Evolutionary conservation across 2,888 invertebrate species (phyloP), one percentile per base, ranked within the genome.

Genomic region (Limenitis camilla): DNA sequence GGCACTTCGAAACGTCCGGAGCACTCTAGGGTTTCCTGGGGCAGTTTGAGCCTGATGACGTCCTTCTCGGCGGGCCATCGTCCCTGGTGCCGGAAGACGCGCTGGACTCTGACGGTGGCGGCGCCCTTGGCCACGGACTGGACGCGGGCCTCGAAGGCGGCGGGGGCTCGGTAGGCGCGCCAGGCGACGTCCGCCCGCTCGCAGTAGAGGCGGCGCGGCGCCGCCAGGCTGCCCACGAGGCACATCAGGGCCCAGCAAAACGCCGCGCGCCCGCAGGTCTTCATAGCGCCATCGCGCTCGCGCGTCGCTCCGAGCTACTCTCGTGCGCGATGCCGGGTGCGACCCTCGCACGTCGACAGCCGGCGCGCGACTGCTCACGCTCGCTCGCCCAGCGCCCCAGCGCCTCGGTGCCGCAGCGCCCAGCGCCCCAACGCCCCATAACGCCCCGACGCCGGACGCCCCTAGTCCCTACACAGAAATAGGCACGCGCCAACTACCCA

Each of bases 111-210:
- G 60, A 87, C 75, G 58, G 84, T 83, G 72, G 85, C 86, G 56
- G 81, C 81, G 78, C 76, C 81, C 50, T 59, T 63, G 55, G 82
- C 78, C 49, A 83, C 75, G 61, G 84, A 84, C 68, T 81, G 80
- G 61, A 86, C 83, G 72, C 82, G 81, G 66, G 81, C 86, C 73
- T 84, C 86, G 78, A 87, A 85, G 68, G 85, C 85, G 69, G 80
- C 81, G 59, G 86, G 86, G 62, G 86, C 86, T 62, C 83, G 82
- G 80, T 85, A 84, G 69, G 86, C 86, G 54, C 86, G 81, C 86
- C 86, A 86, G 65, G 86, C 86, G 66, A 86, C 86, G 84, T 87
- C 86, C 65, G 82, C 86, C 69, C 86, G 83, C 79, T 81, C 85
- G 81, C 86, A 87, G 80, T 83, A 87, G 67, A 73, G 79, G 74